Conservation (phyloP, 2,797 vertebrate genomes). For the Parotocinclus haroldoi region DNA sequence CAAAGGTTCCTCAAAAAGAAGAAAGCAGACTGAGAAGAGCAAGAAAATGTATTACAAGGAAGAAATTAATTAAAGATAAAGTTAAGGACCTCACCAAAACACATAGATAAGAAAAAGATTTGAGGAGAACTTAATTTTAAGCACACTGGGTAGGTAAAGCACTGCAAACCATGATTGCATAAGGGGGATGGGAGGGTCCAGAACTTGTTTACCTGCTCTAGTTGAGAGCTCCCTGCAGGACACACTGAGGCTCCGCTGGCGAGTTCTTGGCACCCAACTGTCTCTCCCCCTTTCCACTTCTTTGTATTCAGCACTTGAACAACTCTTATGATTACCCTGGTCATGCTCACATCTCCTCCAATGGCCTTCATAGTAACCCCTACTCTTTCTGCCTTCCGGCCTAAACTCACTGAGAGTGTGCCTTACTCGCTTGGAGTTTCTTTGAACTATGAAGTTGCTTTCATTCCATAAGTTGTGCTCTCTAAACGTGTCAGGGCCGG, state of each 20-base stretch:
- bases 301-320: constrained; percentile 59
- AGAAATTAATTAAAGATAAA: constrained; percentile 13
- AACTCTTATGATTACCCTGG: constrained; percentile 45
- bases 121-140: constrained; percentile 2
- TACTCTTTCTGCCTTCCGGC: constrained; percentile 33
- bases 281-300: constrained; percentile 43
- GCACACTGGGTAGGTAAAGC: constrained; percentile 37
- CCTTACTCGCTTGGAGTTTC: constrained; percentile 15
- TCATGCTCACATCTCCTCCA: constrained; percentile 52
- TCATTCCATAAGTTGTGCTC: constrained; percentile 32
- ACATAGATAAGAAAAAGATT: constrained; percentile 11
- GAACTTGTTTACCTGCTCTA: constrained; percentile 67
- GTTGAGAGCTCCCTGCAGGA: constrained; percentile 51
- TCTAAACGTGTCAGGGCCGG: constrained; percentile 30
- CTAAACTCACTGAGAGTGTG: constrained; percentile 19
- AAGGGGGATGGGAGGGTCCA: constrained; percentile 40
- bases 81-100: neutral
- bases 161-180: constrained; percentile 6
- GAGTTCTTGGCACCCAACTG: constrained; percentile 48
- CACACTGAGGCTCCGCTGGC: constrained; percentile 61
- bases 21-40: neutral
- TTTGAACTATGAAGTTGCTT: constrained; percentile 1
- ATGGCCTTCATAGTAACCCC: neutral
- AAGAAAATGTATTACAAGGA: neutral
- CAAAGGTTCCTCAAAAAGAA: neutral